Conservation (phyloP, 2,797 vertebrate genomes). For the Hoplostethus atlanticus region DNA sequence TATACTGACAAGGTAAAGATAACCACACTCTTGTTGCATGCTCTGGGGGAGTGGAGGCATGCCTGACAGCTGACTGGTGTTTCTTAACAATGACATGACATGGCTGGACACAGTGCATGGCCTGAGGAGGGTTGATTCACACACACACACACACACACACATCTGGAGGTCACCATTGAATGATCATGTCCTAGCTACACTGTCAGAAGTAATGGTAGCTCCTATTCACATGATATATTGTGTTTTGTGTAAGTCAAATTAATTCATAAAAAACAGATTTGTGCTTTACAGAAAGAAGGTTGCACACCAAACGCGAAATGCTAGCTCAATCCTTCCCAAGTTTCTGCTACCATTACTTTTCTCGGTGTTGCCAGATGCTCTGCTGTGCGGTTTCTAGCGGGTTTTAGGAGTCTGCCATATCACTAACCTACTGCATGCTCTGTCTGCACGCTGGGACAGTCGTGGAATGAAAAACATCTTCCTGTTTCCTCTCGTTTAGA, state of each 20-base stretch:
- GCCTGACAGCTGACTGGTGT: constrained; percentile 18
- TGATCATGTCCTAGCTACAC: neutral
- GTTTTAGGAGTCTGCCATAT: neutral
- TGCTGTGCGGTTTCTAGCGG: constrained; percentile 6
- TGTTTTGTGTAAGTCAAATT: neutral
- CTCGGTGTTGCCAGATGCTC: constrained; percentile 7
- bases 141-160: neutral
- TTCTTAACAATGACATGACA: constrained; percentile 23
- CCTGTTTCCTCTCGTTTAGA: constrained; percentile 75
- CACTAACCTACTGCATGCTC: constrained; percentile 60
- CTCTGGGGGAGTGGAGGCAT: constrained; percentile 60
- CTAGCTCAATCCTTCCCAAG: neutral
- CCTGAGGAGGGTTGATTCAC: constrained; percentile 34
- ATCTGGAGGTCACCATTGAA: constrained; percentile 16
- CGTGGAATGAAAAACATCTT: constrained; percentile 43
- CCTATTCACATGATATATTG: neutral
- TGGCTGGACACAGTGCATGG: constrained; percentile 62
- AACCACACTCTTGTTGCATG: constrained; percentile 51
- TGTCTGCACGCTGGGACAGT: constrained; percentile 12
- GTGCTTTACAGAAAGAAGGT: neutral
- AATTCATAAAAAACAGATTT: too few species aligned
- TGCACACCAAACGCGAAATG: neutral
- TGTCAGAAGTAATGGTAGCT: constrained; percentile 38
- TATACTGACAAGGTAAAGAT: constrained; percentile 93
- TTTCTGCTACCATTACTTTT: constrained; percentile 39